Evolutionary conservation across 2,113 vertebrate genomes (phyloP).

Genomic region (Rhea pennata): DNA sequence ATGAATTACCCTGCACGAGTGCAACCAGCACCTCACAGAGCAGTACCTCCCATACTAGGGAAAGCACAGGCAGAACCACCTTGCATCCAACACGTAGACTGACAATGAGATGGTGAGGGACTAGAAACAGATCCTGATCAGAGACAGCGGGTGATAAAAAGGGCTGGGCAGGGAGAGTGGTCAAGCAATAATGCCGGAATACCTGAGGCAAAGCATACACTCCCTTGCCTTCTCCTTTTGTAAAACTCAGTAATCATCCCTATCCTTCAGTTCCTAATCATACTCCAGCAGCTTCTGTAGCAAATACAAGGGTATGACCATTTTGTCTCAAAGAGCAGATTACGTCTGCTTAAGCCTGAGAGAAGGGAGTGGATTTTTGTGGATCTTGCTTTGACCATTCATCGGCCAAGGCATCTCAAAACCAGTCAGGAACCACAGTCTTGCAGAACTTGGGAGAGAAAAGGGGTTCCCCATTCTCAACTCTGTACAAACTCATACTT

Average conservation of each 20-base stretch:
- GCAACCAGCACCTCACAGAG: neutral
- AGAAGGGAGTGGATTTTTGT: neutral
- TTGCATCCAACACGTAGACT: fast-evolving
- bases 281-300: neutral
- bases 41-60: neutral
- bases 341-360: neutral
- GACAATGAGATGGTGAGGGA: neutral
- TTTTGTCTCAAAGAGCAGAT: neutral
- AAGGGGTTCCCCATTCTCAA: neutral
- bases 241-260: neutral
- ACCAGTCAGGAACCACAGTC: neutral
- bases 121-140: neutral
- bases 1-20: fast-evolving
- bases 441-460: neutral
- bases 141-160: neutral
- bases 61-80: neutral
- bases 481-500: neutral
- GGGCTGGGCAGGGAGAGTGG: neutral
- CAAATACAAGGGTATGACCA: neutral
- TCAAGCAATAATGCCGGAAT: neutral
- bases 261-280: neutral
- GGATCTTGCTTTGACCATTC: neutral
- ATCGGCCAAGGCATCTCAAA: neutral
- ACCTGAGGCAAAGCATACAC: neutral
- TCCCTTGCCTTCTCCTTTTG: neutral